Evolutionary conservation across 2,888 invertebrate species (phyloP), one percentile per base, ranked within the genome.

Genomic region (Volucella inanis): DNA sequence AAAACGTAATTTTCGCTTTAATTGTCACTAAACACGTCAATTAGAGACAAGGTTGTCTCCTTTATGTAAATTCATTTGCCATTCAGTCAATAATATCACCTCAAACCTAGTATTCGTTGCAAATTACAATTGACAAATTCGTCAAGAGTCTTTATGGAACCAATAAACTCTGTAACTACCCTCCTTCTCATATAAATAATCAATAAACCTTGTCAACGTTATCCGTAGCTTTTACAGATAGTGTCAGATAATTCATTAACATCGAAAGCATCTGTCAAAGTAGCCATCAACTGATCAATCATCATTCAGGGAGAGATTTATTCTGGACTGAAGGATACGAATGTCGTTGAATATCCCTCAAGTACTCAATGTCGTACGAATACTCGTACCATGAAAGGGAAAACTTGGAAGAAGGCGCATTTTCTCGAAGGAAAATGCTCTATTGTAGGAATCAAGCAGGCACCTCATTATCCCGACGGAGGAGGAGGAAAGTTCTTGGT

Each of bases 181-280:
- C 41, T 3, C 57, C 11, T 38, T 22, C 1, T 12, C 43, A 31
- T 6, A 31, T 0, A 52, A 18, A 61, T 41, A 67, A 59, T 47
- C 62, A 64, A 74, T 47, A 64, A 61, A 18, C 11, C 39, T n/a
- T 3, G 11, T 8, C n/a, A 47, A 10, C 38, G 47, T 54, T 38
- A 43, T 41, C 10, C 54, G n/a, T 18, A 47, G 18, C 1, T 31
- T 31, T 0, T 2, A 31, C 31, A 31, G 31, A 31, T 31, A 49
- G 55, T 45, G 45, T 55, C 68, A 47, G 55, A 55, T 31, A 67
- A 67, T 54, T 76, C 68, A 61, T 71, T 71, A 61, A 71, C 49
- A 43, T 59, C 12, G 18, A 61, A 22, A 70, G 62, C 78, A 78
- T 71, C 70, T 71, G 71, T 78, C 78, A 78, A 49, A 78, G 62